Evolutionary conservation across 1,140 invertebrate species (phyloP), one percentile per base, ranked within the genome.

Genomic region (Phocides pigmalion): DNA sequence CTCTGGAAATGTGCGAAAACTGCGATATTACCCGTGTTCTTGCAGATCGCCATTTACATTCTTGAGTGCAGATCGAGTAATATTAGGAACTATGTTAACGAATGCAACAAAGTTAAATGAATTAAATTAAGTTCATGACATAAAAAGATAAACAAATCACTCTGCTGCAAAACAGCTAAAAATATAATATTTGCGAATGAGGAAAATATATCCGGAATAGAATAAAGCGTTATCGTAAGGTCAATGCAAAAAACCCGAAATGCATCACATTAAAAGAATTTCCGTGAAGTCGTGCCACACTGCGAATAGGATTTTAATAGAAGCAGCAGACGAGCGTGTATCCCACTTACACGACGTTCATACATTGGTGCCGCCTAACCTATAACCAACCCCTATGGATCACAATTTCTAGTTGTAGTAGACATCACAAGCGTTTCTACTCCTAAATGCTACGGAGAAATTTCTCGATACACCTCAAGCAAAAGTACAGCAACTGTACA

Each of bases 211-310:
- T 35, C 35, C 35, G 12, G 12, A 39, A 39, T 14, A 14, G 2
- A 39, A 1, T 39, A 4, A 14, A 39, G 1, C 9, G 47, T n/a
- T 19, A 3, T 35, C 15, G 15, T 42, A 69, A 69, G 67, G 63
- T 70, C 67, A 70, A 65, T 70, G 63, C 62, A 58, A 65, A 65
- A 61, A 62, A 50, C 53, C 65, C 54, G 47, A 46, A 61, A 64
- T 61, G 61, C 28, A 32, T 32, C 28, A 32, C 28, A 11, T 32
- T 32, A 32, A n/a, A 32, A 11, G 59, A 62, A 67, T 58, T 51
- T 53, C 49, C 56, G 5, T 8, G 59, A 67, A 59, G 65, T 54
- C 25, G 32, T n/a, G 32, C 22, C 1, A 28, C 37, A 39, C 53
- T 16, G 20, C 46, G 51, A 61, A 41, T 37, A 28, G 42, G n/a